These are phyloP conservation scores for Poecilia gillii DNA, from an alignment of 2,797 vertebrate genomes.

Conservation along the genomic window DNA sequence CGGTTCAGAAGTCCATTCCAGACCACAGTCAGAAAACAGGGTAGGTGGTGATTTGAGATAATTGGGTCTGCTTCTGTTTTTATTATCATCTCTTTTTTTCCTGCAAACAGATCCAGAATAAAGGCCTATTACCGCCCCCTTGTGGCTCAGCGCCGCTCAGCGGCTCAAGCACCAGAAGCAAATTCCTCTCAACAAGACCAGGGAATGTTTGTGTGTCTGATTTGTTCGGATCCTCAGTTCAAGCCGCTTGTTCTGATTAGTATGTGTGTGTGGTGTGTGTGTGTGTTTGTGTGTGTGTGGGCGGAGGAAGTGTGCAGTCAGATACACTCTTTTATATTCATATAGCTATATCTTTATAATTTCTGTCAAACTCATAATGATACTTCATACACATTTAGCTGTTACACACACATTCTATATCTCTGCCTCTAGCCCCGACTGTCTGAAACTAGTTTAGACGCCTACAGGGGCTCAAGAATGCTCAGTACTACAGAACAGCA, in stretches of 20 bases:
- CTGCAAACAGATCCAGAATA: constrained; percentile 62
- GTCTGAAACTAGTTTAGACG: constrained; percentile 87
- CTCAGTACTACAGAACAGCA: constrained; percentile 80
- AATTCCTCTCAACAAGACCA: constrained; percentile 73
- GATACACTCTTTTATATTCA: constrained; percentile 80
- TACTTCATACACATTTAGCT: constrained; percentile 84
- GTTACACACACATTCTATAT: constrained; percentile 83
- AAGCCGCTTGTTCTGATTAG: constrained; percentile 80
- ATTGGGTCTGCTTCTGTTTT: constrained; percentile 50
- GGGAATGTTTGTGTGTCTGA: constrained; percentile 81
- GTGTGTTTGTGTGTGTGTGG: constrained; percentile 38
- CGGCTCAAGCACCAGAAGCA: constrained; percentile 67
- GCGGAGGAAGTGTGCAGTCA: constrained; percentile 70
- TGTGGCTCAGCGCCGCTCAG: constrained; percentile 79
- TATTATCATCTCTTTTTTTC: constrained; percentile 7
- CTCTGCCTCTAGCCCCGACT: constrained; percentile 78
- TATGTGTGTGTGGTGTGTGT: constrained; percentile 84
- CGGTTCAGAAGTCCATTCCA: constrained; percentile 88
- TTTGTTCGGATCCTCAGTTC: constrained; percentile 54
- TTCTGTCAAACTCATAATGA: constrained; percentile 80
- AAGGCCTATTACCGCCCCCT: constrained; percentile 69
- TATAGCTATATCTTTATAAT: constrained; percentile 80
- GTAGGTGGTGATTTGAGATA: constrained; percentile 40
- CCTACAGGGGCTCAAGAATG: constrained; percentile 82
- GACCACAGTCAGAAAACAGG: constrained; percentile 52